phyloP scores from a whole-genome alignment of 2,888 invertebrate genomes.

The Campoplex capitator region DNA sequence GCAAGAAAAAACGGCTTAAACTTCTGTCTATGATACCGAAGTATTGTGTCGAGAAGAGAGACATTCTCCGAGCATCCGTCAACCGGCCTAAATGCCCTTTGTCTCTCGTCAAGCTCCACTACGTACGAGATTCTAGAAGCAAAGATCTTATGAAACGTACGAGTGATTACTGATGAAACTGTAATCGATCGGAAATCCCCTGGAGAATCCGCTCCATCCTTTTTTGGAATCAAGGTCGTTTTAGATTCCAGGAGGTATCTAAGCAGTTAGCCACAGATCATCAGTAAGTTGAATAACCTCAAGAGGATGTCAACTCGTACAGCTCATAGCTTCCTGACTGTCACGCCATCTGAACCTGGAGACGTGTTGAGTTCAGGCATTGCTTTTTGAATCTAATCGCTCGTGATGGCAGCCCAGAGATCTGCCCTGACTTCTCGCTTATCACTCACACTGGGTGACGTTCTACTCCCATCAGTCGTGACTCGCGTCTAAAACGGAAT shows the following conservation, averaged over 20 bases:
- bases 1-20: too few relatives aligned
- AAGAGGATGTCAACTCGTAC: too few relatives aligned
- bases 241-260: too few relatives aligned
- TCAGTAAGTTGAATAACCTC: too few relatives aligned
- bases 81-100: slow-evolving; percentile 50
- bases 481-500: too few relatives aligned
- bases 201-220: too few relatives aligned
- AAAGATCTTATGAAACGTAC: slow-evolving; percentile 65
- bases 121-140: neutral
- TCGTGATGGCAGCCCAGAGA: neutral
- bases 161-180: slow-evolving; percentile 51
- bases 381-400: neutral
- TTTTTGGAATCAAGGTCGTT: too few relatives aligned
- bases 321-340: neutral
- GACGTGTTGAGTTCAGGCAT: slow-evolving; percentile 1
- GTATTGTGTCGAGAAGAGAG: slow-evolving; percentile 49
- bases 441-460: neutral
- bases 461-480: too few relatives aligned
- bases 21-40: slow-evolving; percentile 59
- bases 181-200: slow-evolving; percentile 69
- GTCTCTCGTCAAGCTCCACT: slow-evolving; percentile 35
- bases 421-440: neutral
- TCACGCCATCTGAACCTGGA: slow-evolving; percentile 54
- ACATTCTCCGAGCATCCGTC: slow-evolving; percentile 56
- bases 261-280: too few relatives aligned